Evolutionary conservation across 1,140 invertebrate genomes (phyloP).

Genomic region (Rhagoletis zephyria): DNA sequence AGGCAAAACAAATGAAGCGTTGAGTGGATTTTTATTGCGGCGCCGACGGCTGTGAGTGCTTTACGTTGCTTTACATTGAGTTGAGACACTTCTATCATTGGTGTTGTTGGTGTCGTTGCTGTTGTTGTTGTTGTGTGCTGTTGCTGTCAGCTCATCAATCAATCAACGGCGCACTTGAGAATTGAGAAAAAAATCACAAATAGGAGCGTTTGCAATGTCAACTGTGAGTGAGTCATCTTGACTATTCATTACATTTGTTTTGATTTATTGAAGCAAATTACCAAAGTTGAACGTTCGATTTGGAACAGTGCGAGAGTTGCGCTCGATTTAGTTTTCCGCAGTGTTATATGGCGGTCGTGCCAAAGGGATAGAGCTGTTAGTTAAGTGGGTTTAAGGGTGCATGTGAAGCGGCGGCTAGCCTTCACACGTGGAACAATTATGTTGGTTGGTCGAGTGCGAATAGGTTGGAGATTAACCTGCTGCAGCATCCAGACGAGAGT

Average conservation of each 20-base stretch:
- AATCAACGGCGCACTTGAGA: neutral
- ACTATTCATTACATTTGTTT: slow-evolving; percentile 1
- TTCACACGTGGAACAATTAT: too few relatives aligned
- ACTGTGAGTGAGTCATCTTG: neutral
- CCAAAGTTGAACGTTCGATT: neutral
- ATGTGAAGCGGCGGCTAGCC: too few relatives aligned
- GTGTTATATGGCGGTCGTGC: too few relatives aligned
- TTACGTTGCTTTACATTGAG: neutral
- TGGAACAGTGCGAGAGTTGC: too few relatives aligned
- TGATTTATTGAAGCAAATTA: neutral
- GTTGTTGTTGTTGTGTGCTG: slow-evolving; percentile 16
- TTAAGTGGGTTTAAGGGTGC: too few relatives aligned
- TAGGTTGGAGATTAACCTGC: too few relatives aligned
- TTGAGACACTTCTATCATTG: neutral
- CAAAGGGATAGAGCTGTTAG: too few relatives aligned
- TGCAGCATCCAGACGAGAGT: too few relatives aligned
- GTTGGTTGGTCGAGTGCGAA: too few relatives aligned
- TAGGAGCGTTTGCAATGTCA: too few relatives aligned
- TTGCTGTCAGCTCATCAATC: slow-evolving; percentile 42
- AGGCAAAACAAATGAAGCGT: slow-evolving; percentile 33
- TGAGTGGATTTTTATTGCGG: slow-evolving; percentile 35
- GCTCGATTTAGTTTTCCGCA: too few relatives aligned
- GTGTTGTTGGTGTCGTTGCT: neutral
- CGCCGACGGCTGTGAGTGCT: slow-evolving; percentile 29
- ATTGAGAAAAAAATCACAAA: too few relatives aligned